Evolutionary conservation across 1,140 invertebrate species (phyloP).

Genomic region (Frieseomelitta varia): DNA sequence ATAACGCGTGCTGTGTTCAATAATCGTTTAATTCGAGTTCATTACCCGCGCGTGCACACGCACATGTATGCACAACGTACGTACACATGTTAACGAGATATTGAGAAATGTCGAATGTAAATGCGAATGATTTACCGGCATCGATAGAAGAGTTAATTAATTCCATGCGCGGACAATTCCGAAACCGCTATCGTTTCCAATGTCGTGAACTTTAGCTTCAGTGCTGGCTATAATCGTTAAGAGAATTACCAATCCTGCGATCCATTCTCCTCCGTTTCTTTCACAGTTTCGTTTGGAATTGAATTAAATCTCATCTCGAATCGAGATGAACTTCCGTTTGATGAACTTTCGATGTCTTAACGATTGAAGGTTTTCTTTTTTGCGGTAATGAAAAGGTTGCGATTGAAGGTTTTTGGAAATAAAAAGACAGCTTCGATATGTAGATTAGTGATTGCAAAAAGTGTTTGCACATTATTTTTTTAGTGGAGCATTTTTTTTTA

Average conservation of each 20-base stretch:
- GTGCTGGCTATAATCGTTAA: not conserved
- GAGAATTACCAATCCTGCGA: not conserved
- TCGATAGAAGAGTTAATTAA: constrained; percentile 44
- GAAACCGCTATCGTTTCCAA: not conserved
- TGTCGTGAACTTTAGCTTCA: not conserved
- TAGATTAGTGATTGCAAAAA: too few species aligned
- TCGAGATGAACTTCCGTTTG: not conserved
- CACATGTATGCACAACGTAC: too few species aligned
- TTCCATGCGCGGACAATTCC: constrained; percentile 18
- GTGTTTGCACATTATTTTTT: too few species aligned
- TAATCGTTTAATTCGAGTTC: constrained; percentile 30
- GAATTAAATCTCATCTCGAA: not conserved
- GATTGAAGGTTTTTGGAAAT: not conserved
- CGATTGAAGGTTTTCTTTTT: not conserved
- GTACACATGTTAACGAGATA: not conserved
- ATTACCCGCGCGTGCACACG: constrained; percentile 13
- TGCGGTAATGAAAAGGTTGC: not conserved
- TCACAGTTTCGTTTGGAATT: not conserved
- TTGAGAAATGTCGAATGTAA: not conserved
- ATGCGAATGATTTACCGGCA: constrained; percentile 20
- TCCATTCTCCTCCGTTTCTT: too few species aligned
- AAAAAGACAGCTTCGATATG: too few species aligned
- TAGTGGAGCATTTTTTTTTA: too few species aligned
- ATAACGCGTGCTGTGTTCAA: not conserved
- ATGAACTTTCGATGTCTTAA: not conserved